A percentile compares a stretch with the other conserved stretches of the same genome.
phyloP scores from a whole-genome alignment of 2,888 invertebrate genomes.

The Asteroscopus sphinx region DNA sequence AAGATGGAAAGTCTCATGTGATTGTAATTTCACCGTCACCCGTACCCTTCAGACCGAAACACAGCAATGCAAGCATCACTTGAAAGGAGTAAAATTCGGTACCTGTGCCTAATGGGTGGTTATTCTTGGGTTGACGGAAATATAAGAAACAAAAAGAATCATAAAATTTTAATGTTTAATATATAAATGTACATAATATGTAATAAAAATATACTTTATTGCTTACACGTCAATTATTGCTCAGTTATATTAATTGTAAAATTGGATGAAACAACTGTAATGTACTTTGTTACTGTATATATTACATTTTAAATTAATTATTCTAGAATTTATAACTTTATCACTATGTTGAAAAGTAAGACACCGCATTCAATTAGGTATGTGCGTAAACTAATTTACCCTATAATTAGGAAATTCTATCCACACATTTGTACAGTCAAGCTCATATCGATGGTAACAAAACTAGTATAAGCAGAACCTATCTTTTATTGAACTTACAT shows the following conservation, averaged over 20 bases:
- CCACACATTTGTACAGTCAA: background rate
- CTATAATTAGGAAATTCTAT: background rate
- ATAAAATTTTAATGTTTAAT: conserved; percentile 47
- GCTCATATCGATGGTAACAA: too few species aligned
- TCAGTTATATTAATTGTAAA: conserved; percentile 47
- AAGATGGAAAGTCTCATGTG: too few species aligned
- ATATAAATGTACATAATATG: conserved; percentile 53
- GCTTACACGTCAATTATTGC: conserved; percentile 62
- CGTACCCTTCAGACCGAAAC: too few species aligned
- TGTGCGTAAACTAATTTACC: background rate
- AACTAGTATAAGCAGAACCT: too few species aligned
- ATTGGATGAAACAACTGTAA: conserved; percentile 37
- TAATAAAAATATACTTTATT: conserved; percentile 62
- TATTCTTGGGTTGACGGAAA: background rate
- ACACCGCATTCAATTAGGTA: conserved; percentile 6
- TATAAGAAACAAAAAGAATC: conserved; percentile 2
- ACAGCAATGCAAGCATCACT: too few species aligned
- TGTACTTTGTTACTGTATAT: conserved; percentile 43
- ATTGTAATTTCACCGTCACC: too few species aligned
- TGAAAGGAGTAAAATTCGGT: too few species aligned
- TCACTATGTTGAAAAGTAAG: conserved; percentile 1
- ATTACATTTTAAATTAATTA: conserved; percentile 7
- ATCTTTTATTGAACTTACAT: too few species aligned
- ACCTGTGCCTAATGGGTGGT: too few species aligned
- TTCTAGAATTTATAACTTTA: conserved; percentile 1